phyloP scores from a whole-genome alignment of 2,113 vertebrate genomes.

The Sander vitreus region DNA sequence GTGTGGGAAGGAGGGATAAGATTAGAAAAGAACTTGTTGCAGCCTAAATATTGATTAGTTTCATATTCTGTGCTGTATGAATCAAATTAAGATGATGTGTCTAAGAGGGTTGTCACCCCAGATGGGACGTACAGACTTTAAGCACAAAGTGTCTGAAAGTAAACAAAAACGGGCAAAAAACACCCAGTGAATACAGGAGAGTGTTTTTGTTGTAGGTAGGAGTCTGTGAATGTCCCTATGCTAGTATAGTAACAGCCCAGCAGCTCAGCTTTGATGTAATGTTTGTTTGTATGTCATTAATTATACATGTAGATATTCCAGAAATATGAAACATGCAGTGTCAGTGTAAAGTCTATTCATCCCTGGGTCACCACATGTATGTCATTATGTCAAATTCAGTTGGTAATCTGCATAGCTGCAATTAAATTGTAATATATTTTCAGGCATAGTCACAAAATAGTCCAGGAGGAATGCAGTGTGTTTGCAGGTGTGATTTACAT shows the following conservation, averaged over 20 bases:
- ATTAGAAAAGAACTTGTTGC: conserved; percentile 53
- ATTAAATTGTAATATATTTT: neutral
- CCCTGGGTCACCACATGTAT: neutral
- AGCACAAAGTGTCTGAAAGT: neutral
- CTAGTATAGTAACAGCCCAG: neutral
- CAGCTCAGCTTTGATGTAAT: neutral
- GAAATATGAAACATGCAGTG: neutral
- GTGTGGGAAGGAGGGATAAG: conserved; percentile 62
- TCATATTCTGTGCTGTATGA: conserved; percentile 7
- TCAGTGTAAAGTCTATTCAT: neutral
- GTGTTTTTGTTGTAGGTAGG: neutral
- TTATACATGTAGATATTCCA: neutral
- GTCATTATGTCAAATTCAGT: conserved; percentile 4
- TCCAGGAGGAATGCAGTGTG: neutral
- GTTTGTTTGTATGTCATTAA: neutral
- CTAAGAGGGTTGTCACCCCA: neutral
- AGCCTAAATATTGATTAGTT: conserved; percentile 27
- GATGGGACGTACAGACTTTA: neutral
- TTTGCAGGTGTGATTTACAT: neutral
- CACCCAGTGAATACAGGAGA: neutral
- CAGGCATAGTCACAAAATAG: neutral
- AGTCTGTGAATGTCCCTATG: neutral
- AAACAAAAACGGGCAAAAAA: neutral
- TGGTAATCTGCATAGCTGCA: neutral
- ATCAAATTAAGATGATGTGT: conserved; percentile 2